Evolutionary conservation across 2,113 vertebrate species (phyloP), one percentile per base, ranked within the genome.

Genomic region (Regulus satrapa): DNA sequence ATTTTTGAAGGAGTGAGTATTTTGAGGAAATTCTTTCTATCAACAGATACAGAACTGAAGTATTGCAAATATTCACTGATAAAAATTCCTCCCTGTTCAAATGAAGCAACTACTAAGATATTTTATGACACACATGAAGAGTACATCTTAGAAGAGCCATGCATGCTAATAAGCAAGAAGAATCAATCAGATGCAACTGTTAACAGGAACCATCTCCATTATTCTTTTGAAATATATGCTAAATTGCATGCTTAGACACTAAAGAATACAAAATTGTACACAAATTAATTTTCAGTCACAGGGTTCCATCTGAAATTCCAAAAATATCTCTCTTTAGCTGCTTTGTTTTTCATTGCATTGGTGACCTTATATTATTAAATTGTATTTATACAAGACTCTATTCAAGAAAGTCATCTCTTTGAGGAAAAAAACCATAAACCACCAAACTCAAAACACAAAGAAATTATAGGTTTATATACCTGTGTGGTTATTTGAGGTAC

Each of bases 161-260:
- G n/a, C 64, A 95, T 84, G 43, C 31, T 68, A 91, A 94, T 74
- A 66, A 90, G 55, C 21, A 80, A 41, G 64, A 83, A 78, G 25
- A 85, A 92, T 91, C 62, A 94, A 81, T 91, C 89, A 89, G 73
- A 88, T 89, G 73, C 76, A 84, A 84, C 38, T 63, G 46, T 75
- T 67, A 91, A 79, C 51, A 92, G 72, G 77, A 92, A 64, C 26
- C 24, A 75, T 45, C 49, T 81, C 40, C 43, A 77, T 89, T 81
- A 84, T 89, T 63, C 76, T 71, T 94, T 84, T 63, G 56, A 94
- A 94, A 94, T 94, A 68, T 67, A 94, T 48, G 41, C 36, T 75
- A 64, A 78, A 78, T 87, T 78, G 52, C 43, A 74, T 77, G 46
- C 29, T 81, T 72, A 92, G 80, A 84, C 31, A 83, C n/a, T 78